Conservation (phyloP, 2,888 invertebrate genomes). For the Eudemis profundana region DNA sequence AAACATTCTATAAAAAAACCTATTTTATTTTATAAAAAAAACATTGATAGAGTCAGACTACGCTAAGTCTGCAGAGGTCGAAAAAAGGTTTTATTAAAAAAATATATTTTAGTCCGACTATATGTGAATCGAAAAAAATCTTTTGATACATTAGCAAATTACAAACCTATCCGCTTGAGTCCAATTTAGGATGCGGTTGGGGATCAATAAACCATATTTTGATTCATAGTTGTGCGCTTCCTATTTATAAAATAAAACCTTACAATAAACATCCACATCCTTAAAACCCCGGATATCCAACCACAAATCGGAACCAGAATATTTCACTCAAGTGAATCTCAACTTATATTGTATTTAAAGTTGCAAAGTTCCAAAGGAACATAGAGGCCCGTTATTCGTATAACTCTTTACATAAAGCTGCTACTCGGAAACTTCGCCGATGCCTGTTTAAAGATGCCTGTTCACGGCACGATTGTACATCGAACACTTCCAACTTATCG, state of each 20-base stretch:
- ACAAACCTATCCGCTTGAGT: too few relatives aligned
- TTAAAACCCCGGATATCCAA: neutral
- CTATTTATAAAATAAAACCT: neutral
- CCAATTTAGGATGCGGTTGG: too few relatives aligned
- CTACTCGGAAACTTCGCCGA: slow-evolving; percentile 23
- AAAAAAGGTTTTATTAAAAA: too few relatives aligned
- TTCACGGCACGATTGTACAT: slow-evolving; percentile 34
- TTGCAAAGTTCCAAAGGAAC: slow-evolving; percentile 24
- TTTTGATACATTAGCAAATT: too few relatives aligned
- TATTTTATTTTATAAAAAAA: too few relatives aligned
- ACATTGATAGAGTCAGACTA: too few relatives aligned
- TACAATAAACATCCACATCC: neutral
- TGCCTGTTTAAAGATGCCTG: slow-evolving; percentile 19
- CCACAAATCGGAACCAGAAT: neutral
- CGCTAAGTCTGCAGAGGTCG: too few relatives aligned
- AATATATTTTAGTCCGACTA: too few relatives aligned
- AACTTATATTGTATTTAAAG: slow-evolving; percentile 26
- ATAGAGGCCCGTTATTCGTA: slow-evolving; percentile 17
- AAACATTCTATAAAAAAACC: too few relatives aligned
- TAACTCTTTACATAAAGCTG: slow-evolving; percentile 26
- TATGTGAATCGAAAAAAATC: too few relatives aligned
- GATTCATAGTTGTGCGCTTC: too few relatives aligned
- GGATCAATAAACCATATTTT: too few relatives aligned
- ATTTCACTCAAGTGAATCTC: slow-evolving; percentile 11
- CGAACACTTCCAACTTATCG: slow-evolving; percentile 26